These are phyloP conservation scores for Eulemur macaco DNA, from an alignment of 2,113 vertebrate genomes.

Conservation along the genomic window DNA sequence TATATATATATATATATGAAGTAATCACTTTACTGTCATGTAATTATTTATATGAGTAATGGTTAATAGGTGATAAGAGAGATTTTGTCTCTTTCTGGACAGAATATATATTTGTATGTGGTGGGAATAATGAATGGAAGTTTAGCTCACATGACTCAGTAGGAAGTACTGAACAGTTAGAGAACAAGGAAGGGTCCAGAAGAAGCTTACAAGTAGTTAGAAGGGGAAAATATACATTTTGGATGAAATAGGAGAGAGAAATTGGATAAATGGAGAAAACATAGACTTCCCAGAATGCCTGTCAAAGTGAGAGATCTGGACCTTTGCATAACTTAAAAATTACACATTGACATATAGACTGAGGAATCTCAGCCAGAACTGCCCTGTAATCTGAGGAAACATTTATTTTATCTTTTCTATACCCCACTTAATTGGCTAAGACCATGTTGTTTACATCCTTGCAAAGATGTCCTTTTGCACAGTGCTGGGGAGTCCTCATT, in stretches of 20 bases:
- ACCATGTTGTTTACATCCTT: background rate
- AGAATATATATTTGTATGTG: background rate
- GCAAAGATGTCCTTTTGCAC: background rate
- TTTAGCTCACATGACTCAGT: background rate
- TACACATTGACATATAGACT: background rate
- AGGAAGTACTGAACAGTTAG: background rate
- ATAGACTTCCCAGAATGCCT: background rate
- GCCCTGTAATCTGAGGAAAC: background rate
- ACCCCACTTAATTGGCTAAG: background rate
- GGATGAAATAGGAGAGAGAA: background rate
- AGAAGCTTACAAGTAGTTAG: background rate
- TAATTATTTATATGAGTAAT: background rate
- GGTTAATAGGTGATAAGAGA: background rate
- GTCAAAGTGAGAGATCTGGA: background rate
- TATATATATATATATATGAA: background rate
- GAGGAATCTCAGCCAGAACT: background rate
- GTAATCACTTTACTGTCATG: background rate
- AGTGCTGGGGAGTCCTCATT: background rate
- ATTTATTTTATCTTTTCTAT: background rate
- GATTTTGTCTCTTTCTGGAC: background rate
- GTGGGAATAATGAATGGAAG: background rate
- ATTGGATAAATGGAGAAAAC: background rate
- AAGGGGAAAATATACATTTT: accelerated
- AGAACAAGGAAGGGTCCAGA: background rate
- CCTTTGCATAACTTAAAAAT: background rate